phyloP scores from a whole-genome alignment of 2,797 vertebrate species.

The Melanotaenia pygmaea region DNA sequence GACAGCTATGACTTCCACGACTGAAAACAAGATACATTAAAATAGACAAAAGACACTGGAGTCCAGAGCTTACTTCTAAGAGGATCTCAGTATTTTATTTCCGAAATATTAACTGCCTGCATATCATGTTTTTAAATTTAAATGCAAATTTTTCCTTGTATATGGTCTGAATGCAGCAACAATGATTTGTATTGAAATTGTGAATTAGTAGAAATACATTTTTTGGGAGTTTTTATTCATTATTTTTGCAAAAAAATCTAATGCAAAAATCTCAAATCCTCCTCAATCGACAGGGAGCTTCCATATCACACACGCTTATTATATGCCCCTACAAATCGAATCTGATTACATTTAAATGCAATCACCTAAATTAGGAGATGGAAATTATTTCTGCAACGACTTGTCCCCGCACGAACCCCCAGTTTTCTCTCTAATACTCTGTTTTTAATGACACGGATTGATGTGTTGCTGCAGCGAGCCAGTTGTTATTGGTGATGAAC shows the following conservation, averaged over 20 bases:
- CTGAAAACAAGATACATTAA: conserved; percentile 52
- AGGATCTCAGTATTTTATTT: not conserved
- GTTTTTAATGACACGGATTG: conserved; percentile 74
- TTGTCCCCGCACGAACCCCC: conserved; percentile 35
- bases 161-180: not conserved
- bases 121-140: not conserved
- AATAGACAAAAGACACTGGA: conserved; percentile 44
- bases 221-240: conserved; percentile 10
- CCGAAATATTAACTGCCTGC: not conserved
- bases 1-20: conserved; percentile 69
- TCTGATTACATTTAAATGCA: conserved; percentile 71
- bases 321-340: conserved; percentile 55
- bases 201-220: conserved; percentile 19
- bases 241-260: conserved; percentile 12
- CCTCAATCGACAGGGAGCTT: conserved; percentile 26
- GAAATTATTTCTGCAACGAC: conserved; percentile 61
- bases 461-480: conserved; percentile 63
- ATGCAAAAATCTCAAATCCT: conserved; percentile 9
- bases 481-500: conserved; percentile 82
- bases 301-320: conserved; percentile 42
- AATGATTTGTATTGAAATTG: conserved; percentile 10
- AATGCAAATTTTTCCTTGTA: conserved; percentile 3
- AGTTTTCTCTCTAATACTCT: conserved; percentile 59
- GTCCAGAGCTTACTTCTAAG: conserved; percentile 4
- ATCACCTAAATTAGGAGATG: conserved; percentile 68